Evolutionary conservation across 2,888 invertebrate species (phyloP).

Genomic region (Nemapogon koenigi): DNA sequence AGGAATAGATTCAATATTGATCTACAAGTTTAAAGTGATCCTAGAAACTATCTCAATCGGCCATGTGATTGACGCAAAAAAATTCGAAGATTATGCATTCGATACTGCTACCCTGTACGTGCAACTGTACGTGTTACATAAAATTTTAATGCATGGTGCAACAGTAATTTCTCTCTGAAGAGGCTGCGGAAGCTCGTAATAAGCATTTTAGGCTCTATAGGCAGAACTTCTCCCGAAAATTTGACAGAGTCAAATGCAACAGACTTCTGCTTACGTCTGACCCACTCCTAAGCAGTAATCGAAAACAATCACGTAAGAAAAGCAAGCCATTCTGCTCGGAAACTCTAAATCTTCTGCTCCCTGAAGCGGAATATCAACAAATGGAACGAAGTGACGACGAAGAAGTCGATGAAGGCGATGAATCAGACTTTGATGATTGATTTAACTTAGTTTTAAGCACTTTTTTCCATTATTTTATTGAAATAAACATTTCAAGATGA

Average conservation of each 20-base stretch:
- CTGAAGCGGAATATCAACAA: neutral
- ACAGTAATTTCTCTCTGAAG: constrained; percentile 22
- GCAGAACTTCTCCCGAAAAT: constrained; percentile 19
- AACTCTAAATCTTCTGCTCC: constrained; percentile 1
- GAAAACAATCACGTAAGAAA: constrained; percentile 5
- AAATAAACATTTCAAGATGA: neutral
- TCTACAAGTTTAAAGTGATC: too few relatives aligned
- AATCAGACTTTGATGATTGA: constrained; percentile 1
- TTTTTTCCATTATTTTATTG: constrained; percentile 1
- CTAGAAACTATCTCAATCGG: too few relatives aligned
- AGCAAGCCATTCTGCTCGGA: constrained; percentile 1
- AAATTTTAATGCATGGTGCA: constrained; percentile 21
- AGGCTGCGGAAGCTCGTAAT: constrained; percentile 24
- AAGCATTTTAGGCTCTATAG: constrained; percentile 21
- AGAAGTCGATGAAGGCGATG: neutral
- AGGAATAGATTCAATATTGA: too few relatives aligned
- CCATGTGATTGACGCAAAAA: constrained; percentile 6
- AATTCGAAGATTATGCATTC: constrained; percentile 7
- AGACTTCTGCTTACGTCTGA: constrained; percentile 16
- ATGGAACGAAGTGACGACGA: neutral
- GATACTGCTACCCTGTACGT: constrained; percentile 5
- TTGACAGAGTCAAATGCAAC: constrained; percentile 15
- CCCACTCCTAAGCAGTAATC: constrained; percentile 11
- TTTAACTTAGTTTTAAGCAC: neutral
- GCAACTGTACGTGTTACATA: constrained; percentile 17